Percentiles rank a stretch among this genome's conserved stretches.
These are phyloP conservation scores for Tetragnatha montana DNA, from an alignment of 2,888 invertebrate species.

Conservation along the genomic window DNA sequence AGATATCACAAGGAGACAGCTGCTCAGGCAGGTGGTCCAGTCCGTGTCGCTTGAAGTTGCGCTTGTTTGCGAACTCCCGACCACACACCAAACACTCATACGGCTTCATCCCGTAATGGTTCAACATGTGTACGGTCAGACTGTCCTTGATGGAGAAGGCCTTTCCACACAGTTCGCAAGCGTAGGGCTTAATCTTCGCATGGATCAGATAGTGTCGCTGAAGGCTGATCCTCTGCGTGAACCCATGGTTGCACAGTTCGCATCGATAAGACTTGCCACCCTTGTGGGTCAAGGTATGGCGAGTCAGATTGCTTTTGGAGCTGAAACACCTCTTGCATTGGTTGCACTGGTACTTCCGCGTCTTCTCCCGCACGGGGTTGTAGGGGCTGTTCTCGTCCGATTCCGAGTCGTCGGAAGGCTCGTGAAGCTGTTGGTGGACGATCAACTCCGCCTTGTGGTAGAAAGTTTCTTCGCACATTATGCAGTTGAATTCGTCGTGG, in stretches of 20 bases:
- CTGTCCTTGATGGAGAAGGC: not conserved
- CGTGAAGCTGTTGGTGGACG: conserved; percentile 5
- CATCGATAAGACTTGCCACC: not conserved
- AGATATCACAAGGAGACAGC: not conserved
- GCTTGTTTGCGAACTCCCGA: not conserved
- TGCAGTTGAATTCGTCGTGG: conserved; percentile 5
- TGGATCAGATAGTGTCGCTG: conserved; percentile 24
- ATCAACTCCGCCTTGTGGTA: not conserved
- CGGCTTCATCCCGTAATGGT: not conserved
- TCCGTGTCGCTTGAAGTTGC: conserved; percentile 2
- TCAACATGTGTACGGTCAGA: not conserved
- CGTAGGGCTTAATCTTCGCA: not conserved
- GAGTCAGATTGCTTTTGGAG: not conserved
- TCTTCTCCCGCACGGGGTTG: not conserved
- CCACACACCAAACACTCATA: conserved; percentile 22
- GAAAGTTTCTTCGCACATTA: not conserved
- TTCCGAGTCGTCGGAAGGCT: not conserved
- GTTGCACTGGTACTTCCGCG: conserved; percentile 10
- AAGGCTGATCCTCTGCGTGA: not conserved
- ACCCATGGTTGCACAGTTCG: conserved; percentile 1
- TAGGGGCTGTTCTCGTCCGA: not conserved
- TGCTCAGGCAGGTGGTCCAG: conserved; percentile 1
- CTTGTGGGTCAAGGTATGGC: not conserved
- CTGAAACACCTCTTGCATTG: conserved; percentile 7
- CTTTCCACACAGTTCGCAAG: conserved; percentile 6